Percentiles rank a stretch among this genome's conserved stretches.
phyloP scores from a whole-genome alignment of 1,140 invertebrate species.

The Himalopsyche phryganea region DNA sequence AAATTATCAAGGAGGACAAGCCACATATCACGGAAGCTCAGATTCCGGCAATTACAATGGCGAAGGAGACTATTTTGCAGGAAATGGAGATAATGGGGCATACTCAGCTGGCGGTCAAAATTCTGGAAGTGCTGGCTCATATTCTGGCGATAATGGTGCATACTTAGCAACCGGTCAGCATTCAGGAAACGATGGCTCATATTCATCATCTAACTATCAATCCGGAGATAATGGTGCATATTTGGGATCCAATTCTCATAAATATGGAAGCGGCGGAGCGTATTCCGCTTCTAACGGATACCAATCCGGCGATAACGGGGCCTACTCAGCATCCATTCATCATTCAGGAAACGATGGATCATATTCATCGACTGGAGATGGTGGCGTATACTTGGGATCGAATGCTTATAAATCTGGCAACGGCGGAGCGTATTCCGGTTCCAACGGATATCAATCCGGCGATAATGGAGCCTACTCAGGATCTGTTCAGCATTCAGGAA shows the following conservation, averaged over 20 bases:
- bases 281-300: too few relatives aligned
- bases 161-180: not conserved
- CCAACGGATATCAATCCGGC: too few relatives aligned
- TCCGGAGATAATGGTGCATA: not conserved
- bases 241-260: not conserved
- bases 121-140: not conserved
- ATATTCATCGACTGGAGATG: not conserved
- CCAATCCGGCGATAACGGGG: not conserved
- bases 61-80: constrained; percentile 3
- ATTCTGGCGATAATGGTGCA: not conserved
- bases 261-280: too few relatives aligned
- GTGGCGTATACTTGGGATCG: not conserved
- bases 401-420: not conserved
- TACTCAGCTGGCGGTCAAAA: not conserved
- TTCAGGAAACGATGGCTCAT: not conserved
- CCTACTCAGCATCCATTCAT: not conserved
- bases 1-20: constrained; percentile 11
- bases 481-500: not conserved
- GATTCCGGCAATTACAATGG: constrained; percentile 4
- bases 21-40: constrained; percentile 5
- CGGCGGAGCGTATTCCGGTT: too few relatives aligned
- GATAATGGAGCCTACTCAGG: not conserved
- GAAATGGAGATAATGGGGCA: not conserved
- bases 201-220: not conserved
- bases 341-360: not conserved